phyloP scores from a whole-genome alignment of 2,797 vertebrate genomes.

The Acridotheres tristis region DNA sequence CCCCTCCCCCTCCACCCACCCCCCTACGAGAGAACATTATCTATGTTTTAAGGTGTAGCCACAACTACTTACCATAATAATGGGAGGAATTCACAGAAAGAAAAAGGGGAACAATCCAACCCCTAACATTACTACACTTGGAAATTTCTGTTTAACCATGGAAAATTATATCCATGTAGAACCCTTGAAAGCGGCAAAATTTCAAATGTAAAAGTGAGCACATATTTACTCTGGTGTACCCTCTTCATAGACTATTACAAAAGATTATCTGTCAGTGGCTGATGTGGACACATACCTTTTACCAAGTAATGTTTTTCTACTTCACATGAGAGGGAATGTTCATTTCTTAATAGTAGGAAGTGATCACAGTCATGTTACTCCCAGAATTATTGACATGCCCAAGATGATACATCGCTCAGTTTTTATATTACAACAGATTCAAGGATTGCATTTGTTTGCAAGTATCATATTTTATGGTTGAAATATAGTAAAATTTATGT shows the following conservation, averaged over 20 bases:
- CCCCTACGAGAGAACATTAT: too few species aligned
- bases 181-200: not conserved
- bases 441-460: not conserved
- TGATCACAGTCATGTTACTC: not conserved
- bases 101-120: too few species aligned
- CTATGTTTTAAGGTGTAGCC: too few species aligned
- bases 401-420: not conserved
- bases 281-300: not conserved
- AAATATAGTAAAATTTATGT: not conserved
- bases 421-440: not conserved
- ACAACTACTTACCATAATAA: too few species aligned
- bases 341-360: constrained; percentile 15
- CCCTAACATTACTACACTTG: not conserved
- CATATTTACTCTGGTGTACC: not conserved
- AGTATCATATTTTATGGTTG: not conserved
- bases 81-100: too few species aligned
- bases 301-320: not conserved
- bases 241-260: not conserved
- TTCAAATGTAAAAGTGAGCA: not conserved
- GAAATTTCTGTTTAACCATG: not conserved
- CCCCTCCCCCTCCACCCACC: too few species aligned
- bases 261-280: not conserved
- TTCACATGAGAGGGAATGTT: not conserved
- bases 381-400: not conserved
- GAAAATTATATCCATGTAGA: not conserved